Base-by-base conservation (phyloP, 35 echinoderm and acorn worm genomes). In the Patiria miniata region DNA sequence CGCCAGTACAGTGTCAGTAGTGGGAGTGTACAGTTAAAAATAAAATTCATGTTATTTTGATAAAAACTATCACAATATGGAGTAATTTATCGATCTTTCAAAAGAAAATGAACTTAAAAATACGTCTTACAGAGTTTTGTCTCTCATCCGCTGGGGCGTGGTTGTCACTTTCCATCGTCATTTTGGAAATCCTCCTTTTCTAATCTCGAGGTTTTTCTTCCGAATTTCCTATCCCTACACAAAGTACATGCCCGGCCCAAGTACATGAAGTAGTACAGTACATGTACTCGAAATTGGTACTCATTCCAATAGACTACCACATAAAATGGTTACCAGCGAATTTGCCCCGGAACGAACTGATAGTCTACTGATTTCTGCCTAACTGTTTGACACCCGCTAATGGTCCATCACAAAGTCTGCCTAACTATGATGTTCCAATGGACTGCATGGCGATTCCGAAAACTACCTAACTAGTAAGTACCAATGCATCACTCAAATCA, bases 81-180 rank as follows among this genome's bases (percentile, higher is more conserved):
- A n/a, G 39, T n/a, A 56, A 78, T 55, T 56, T 37, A 42, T 68
- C 21, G 8, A 26, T 34, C 65, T 73, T 47, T 6, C 1, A 73
- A 73, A 0, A 73, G 29, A 8, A 26, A 28, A 73, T 30, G 3
- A 73, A 36, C 2, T 26, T 0, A 28, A 73, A 73, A 36, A 14
- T 32, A 22, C 2, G 34, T 26, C 65, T 73, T 34, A 73, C 65
- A 8, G 65, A 73, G 29, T 73, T 73, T 36, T 30, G 65, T 34
- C 29, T 73, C 19, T 73, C 65, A 26, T 73, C 65, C 23, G 65
- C 26, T 32, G 65, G 65, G 15, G 65, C 65, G 65, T 73, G 65
- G 65, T 73, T 73, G 34, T 73, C 65, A 73, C 65, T 73, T 73
- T 73, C 65, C 65, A 73, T 73, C 7, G 65, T 73, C 65, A 73